Evolutionary conservation across 2,113 vertebrate species (phyloP), one percentile per base, ranked within the genome.

Genomic region (Clarias gariepinus): DNA sequence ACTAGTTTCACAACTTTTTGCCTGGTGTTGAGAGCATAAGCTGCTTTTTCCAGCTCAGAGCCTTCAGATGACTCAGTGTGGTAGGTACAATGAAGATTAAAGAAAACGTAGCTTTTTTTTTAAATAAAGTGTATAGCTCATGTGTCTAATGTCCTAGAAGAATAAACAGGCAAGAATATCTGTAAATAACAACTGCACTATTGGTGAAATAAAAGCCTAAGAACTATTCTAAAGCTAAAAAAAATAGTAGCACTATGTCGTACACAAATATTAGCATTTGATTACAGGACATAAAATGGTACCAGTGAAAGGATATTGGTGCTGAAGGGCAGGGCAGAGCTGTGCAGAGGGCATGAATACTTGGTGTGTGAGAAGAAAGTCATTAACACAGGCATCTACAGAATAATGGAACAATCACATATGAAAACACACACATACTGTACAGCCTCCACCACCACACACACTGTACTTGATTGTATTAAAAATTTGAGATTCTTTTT

Each of bases 341-440:
- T 96, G 97, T 1, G 94, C 87, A 57, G 94, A 97, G 0, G 97
- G 95, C 97, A 99, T 97, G 96, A 98, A 98, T 83, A 98, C 92
- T 15, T 95, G 95, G 92, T 99, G 96, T 0, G 97, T 98, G 89
- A 98, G 94, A 71, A 99, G 95, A 88, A 99, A 99, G 91, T 99
- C 97, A 0, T 93, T 96, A 88, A 97, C 94, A 82, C 96, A 95
- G 0, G 96, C 94, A 87, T 97, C 98, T 99, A 95, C 0, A 69
- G 90, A 89, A 15, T 86, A 9, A 94, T 25, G 85, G 74, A 68
- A 76, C 28, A 33, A 85, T 86, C 33, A 73, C 41, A 78, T 8
- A 47, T 7, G 18, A 0, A 47, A 4, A 74, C 21, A 47, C 33
- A 73, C 19, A 36, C 16, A 28, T 11, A 82, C 61, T n/a, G n/a